Evolutionary conservation across 1,140 invertebrate species (phyloP), one percentile per base, ranked within the genome.

Genomic region (Tetragonula clypearis): DNA sequence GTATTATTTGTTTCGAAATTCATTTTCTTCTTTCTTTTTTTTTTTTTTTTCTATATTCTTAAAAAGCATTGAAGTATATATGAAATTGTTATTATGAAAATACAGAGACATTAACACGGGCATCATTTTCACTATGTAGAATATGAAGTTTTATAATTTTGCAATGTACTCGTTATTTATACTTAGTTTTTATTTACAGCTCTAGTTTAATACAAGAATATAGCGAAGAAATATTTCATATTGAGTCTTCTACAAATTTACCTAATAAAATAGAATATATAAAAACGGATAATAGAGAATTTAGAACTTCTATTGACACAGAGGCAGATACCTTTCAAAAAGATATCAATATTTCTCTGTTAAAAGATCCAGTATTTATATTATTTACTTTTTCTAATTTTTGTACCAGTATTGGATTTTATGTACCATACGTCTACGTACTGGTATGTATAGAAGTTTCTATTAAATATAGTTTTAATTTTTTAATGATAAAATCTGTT

Each of bases 321-420:
- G 96, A 95, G 4, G 96, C 71, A 14, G 9, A 97, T 87, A 97
- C 97, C 1, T 95, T 99, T 58, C 95, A 95, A 58, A 96, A 98
- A 95, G 98, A 99, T 97, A 95, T 99, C 85, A 97, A 99, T 92
- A 95, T 99, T 73, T 96, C 96, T 17, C 95, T 99, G 41, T 95
- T 99, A 1, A 96, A 96, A 82, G 97, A 99, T 94, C 96, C 97
- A 8, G 95, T 99, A 85, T 99, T 99, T 93, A 95, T 99, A 79
- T 94, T 99, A 76, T 99, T 99, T 94, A 97, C 97, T 35, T 82
- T 98, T 56, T 99, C 98, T 49, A 99, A 99, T 94, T 99, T 99
- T 93, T 97, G 98, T 91, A 99, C 98, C 14, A 99, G 98, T 92
- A 98, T 99, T 89, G 99, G 99, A 58, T 99, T 99, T 95, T 99